Percentiles rank a stretch among this genome's conserved stretches.
Evolutionary conservation across 1,140 invertebrate genomes (phyloP).

Genomic region (Drosophila sulfurigaster): DNA sequence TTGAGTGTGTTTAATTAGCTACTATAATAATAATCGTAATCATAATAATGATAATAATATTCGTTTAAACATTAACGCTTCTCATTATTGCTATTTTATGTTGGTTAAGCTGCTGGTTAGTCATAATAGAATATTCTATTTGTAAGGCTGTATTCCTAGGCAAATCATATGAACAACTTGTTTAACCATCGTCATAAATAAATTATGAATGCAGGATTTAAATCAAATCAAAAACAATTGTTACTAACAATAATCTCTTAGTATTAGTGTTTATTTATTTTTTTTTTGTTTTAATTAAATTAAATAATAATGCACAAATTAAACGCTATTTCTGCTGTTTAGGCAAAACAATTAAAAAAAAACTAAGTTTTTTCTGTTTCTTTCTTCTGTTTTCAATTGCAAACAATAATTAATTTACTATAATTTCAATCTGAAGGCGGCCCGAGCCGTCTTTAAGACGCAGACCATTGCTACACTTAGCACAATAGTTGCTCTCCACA

Average conservation of each 20-base stretch:
- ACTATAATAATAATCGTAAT: constrained; percentile 50
- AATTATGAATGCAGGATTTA: constrained; percentile 20
- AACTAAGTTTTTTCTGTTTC: constrained; percentile 66
- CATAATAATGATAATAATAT: constrained; percentile 64
- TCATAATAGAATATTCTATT: constrained; percentile 61
- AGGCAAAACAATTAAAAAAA: constrained; percentile 61
- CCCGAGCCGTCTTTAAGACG: constrained; percentile 70
- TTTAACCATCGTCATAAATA: neutral
- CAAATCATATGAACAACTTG: constrained; percentile 27
- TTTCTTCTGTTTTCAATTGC: constrained; percentile 54
- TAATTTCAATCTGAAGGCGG: constrained; percentile 56
- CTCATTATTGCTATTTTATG: constrained; percentile 61
- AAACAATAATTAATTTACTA: constrained; percentile 75
- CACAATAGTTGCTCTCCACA: constrained; percentile 51
- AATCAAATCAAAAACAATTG: constrained; percentile 45
- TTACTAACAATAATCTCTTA: constrained; percentile 38
- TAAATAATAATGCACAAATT: constrained; percentile 82
- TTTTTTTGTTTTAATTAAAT: constrained; percentile 68
- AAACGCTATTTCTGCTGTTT: constrained; percentile 61
- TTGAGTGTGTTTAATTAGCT: constrained; percentile 66
- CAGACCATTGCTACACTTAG: constrained; percentile 52
- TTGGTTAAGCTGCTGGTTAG: constrained; percentile 76
- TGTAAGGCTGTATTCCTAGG: constrained; percentile 47
- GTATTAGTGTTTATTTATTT: constrained; percentile 21
- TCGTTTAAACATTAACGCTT: constrained; percentile 78